These are phyloP conservation scores for Charadrius vociferus DNA, from an alignment of 2,113 vertebrate species.

Conservation along the genomic window DNA sequence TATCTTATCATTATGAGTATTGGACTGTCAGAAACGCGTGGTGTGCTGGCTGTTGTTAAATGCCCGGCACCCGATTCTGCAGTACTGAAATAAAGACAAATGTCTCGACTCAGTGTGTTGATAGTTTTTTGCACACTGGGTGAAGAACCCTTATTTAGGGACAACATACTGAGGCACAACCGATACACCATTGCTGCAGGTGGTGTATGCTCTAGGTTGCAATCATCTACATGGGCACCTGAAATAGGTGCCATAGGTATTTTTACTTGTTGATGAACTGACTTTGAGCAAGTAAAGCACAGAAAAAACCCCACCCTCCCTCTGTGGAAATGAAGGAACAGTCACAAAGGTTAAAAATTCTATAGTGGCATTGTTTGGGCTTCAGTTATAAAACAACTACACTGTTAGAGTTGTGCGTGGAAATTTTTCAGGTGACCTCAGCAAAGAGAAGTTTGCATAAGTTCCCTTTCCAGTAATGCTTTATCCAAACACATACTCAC, in stretches of 20 bases:
- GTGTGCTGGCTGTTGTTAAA: not conserved
- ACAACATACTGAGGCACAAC: not conserved
- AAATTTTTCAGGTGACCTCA: conserved; percentile 18
- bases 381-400: not conserved
- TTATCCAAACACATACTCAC: not conserved
- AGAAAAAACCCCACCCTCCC: rapidly evolving
- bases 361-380: not conserved
- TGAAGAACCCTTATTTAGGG: not conserved
- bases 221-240: not conserved
- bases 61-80: not conserved
- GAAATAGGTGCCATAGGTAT: not conserved
- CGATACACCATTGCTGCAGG: not conserved
- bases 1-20: not conserved
- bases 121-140: not conserved
- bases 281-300: not conserved
- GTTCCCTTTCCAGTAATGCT: not conserved
- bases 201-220: not conserved
- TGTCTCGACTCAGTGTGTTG: not conserved
- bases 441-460: not conserved
- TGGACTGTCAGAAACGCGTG: not conserved
- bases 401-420: not conserved
- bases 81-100: not conserved
- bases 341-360: not conserved
- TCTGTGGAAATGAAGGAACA: not conserved
- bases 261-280: not conserved